Base-by-base conservation (phyloP, 2,797 vertebrate species). In the Pogoniulus pusillus region DNA sequence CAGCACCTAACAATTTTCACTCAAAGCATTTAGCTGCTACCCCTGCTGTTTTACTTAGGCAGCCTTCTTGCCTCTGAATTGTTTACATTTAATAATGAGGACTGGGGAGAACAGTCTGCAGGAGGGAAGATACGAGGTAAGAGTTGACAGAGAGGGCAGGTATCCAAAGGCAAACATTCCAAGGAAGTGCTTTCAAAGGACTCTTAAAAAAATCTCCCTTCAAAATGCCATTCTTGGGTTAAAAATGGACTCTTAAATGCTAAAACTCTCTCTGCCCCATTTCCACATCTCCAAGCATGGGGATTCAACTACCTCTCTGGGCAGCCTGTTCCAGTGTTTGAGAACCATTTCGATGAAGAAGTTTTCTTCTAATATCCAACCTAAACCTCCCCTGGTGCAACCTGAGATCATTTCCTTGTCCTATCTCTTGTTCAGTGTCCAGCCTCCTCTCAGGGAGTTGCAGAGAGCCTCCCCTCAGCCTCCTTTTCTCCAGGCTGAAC, bases 51-150 rank as follows among this genome's bases (percentile, higher is more conserved):
- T 63, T 35, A 32, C 19, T 13, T 9, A 17, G 64, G 26, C 30
- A 16, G 43, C 1, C 3, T 11, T 14, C 6, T 49, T 58, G 37
- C 9, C 10, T 63, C 20, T 17, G 39, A 69, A 19, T 29, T 2
- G 30, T 29, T 30, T 22, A 14, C 76, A 80, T 49, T 34, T 55
- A 12, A 39, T 27, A 16, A 59, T 3, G 7, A 47, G 23, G 51
- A 71, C 26, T 20, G 4, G 53, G 53, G 7, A 7, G 7, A 5
- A 30, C 22, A 60, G 9, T 1, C 16, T 7, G 3, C 6, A 10
- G 18, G 0, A 1, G 8, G 3, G 5, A 13, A 27, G 15, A 9
- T 7, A 10, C 0, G 3, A 1, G 41, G 10, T 20, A 47, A 18
- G 18, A 19, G 14, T 4, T 30, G 26, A n/a, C 3, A n/a, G 20